Conservation (phyloP, 92 coral and sea anemone species). For the Bergia puertoricense region DNA sequence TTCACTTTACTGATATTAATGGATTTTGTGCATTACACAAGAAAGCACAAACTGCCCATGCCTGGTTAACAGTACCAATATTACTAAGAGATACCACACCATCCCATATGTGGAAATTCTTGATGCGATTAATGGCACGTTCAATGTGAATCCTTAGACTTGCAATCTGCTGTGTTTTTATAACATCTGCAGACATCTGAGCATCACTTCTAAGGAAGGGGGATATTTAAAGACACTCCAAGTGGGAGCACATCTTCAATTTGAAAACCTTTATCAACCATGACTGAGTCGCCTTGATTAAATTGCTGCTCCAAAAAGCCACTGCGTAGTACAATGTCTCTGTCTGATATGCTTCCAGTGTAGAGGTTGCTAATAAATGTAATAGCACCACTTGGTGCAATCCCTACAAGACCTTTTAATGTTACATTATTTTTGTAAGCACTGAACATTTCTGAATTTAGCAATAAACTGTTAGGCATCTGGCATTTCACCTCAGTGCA, state of each 20-base stretch:
- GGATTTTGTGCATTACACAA: background rate
- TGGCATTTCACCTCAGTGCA: constrained; percentile 73
- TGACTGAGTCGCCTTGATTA: constrained; percentile 40
- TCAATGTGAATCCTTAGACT: too few species aligned
- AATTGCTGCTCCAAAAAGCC: constrained; percentile 53
- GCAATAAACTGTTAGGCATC: constrained; percentile 69
- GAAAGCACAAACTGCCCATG: constrained; percentile 10
- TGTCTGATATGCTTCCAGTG: constrained; percentile 67
- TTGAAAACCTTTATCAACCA: constrained; percentile 57
- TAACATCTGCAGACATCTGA: too few species aligned
- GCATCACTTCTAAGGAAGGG: too few species aligned
- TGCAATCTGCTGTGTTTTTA: too few species aligned
- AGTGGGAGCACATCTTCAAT: constrained; percentile 55
- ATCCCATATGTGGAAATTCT: too few species aligned
- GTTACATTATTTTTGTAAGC: constrained; percentile 64
- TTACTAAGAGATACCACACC: too few species aligned
- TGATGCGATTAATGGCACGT: too few species aligned
- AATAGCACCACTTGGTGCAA: constrained; percentile 61
- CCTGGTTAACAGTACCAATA: background rate
- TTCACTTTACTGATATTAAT: constrained; percentile 1
- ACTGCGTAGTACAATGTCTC: constrained; percentile 58
- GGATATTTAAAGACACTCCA: constrained; percentile 49
- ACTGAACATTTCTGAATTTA: constrained; percentile 61
- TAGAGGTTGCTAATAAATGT: constrained; percentile 62
- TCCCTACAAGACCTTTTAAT: constrained; percentile 56